phyloP scores from a whole-genome alignment of 1,140 invertebrate genomes.

The Drosophila baimaii region DNA sequence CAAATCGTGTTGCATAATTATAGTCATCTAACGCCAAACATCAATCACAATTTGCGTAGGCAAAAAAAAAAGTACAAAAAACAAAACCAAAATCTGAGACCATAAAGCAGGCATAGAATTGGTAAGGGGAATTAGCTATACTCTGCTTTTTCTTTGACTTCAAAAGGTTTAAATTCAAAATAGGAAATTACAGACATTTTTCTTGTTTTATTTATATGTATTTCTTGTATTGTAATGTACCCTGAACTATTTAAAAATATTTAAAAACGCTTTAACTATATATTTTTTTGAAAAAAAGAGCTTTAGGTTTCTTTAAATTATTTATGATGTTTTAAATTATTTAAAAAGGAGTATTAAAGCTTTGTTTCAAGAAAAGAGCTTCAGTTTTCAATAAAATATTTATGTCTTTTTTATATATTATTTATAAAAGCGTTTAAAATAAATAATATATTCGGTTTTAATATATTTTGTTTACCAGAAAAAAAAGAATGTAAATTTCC shows the following conservation, averaged over 20 bases:
- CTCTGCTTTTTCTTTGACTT: neutral
- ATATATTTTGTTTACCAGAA: too few species aligned
- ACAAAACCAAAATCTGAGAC: neutral
- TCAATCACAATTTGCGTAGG: constrained; percentile 66
- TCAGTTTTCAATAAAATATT: too few species aligned
- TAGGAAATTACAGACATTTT: too few species aligned
- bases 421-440: too few species aligned
- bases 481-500: too few species aligned
- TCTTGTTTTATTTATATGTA: too few species aligned
- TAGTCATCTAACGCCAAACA: constrained; percentile 61
- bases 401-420: too few species aligned
- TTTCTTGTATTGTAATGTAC: neutral
- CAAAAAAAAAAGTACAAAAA: neutral
- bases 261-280: neutral
- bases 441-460: too few species aligned
- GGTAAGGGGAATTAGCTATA: neutral
- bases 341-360: neutral
- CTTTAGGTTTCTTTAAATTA: too few species aligned
- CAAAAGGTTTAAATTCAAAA: neutral
- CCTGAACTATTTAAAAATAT: neutral
- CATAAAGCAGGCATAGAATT: neutral
- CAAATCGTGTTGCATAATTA: constrained; percentile 72
- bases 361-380: too few species aligned
- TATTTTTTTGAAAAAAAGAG: neutral
- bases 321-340: neutral